phyloP scores from a whole-genome alignment of 2,888 invertebrate genomes.

The Orthosia cruda region DNA sequence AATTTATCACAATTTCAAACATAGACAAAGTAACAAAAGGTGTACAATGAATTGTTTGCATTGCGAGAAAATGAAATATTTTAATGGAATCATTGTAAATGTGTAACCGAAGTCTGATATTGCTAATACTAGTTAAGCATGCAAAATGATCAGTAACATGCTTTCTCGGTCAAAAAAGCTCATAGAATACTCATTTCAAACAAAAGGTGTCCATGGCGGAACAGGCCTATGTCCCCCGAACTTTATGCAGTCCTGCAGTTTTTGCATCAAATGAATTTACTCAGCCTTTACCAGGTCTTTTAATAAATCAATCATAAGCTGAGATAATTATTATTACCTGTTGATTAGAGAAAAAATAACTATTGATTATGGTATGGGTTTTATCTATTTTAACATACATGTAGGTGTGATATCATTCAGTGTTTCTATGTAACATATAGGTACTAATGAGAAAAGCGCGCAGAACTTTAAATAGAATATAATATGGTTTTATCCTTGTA shows the following conservation, averaged over 20 bases:
- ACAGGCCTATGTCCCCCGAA: too few species aligned
- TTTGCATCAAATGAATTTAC: too few species aligned
- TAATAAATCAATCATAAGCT: not conserved
- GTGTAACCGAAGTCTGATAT: slow-evolving; percentile 17
- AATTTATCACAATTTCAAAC: slow-evolving; percentile 68
- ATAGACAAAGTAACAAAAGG: slow-evolving; percentile 61
- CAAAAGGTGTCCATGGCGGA: too few species aligned
- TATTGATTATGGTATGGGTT: slow-evolving; percentile 1
- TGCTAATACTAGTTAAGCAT: not conserved
- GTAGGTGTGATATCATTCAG: slow-evolving; percentile 1
- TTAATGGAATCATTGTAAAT: slow-evolving; percentile 48
- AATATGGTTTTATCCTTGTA: slow-evolving; percentile 8
- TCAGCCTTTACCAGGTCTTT: too few species aligned
- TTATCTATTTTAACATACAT: slow-evolving; percentile 18
- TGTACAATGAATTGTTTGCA: slow-evolving; percentile 59
- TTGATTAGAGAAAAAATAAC: not conserved
- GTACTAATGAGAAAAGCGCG: slow-evolving; percentile 5
- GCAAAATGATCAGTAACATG: not conserved
- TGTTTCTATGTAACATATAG: not conserved
- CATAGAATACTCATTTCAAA: too few species aligned
- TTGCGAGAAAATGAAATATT: slow-evolving; percentile 46
- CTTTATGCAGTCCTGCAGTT: too few species aligned
- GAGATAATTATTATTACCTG: not conserved
- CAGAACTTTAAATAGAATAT: slow-evolving; percentile 18
- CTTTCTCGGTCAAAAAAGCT: too few species aligned